Base-by-base conservation (phyloP, 2,113 vertebrate genomes). In the Austrofundulus limnaeus region DNA sequence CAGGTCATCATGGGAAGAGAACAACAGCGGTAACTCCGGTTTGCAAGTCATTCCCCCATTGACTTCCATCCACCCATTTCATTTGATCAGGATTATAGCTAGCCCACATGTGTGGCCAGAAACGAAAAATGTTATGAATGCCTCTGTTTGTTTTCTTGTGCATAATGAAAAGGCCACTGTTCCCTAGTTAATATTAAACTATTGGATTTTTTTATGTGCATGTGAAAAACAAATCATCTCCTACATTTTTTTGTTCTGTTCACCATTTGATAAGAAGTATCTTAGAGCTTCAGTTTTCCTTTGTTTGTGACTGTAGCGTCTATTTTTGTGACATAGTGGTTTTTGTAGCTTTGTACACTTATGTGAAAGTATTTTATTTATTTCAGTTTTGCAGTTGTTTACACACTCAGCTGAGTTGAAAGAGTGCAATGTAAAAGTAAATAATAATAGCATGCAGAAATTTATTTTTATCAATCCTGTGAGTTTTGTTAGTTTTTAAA, bases 21-120 rank as follows among this genome's bases (percentile, higher is more conserved):
- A 89, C 89, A 87, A 89, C 92, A 89, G 91, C 92, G 92, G 92
- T 93, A 92, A 92, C 92, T 92, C 91, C 92, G 89, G 88, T 88
- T 92, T 92, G 89, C 91, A 91, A 92, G 90, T 92, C 91, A 90
- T 91, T 92, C 87, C 78, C 85, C 84, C 84, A 88, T 87, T 82
- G 84, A 87, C 84, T 79, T 84, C 78, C 89, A 88, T 90, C 81
- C 87, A 76, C 53, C 84, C 87, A 91, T 92, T 89, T 89, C 84
- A 91, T 85, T 81, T 81, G 71, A 37, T 85, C 63, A 88, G 85
- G 66, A 66, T 76, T 42, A 61, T 89, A 86, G 89, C 83, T 89
- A 87, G 85, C 48, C 52, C 65, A 69, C 51, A 67, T 19, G 50
- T 69, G 49, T 84, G 84, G 65, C 62, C 70, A 80, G 66, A 72